Conservation (phyloP, 2,113 vertebrate genomes). For the Rafetus swinhoei region DNA sequence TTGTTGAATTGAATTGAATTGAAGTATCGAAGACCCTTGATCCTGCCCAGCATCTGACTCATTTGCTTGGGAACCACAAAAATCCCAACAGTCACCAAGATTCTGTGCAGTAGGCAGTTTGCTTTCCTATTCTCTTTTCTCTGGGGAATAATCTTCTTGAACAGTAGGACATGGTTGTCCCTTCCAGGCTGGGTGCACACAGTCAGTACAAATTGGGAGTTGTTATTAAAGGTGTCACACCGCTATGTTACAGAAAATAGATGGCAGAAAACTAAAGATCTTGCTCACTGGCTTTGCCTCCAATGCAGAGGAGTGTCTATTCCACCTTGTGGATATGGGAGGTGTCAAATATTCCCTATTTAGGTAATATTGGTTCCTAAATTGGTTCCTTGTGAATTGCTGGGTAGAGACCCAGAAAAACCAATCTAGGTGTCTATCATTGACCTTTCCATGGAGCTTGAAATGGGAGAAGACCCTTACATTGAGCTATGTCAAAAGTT, state of each 20-base stretch:
- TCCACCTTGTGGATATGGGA: background rate
- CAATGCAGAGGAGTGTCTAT: background rate
- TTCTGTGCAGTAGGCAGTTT: background rate
- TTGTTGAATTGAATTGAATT: too few relatives aligned
- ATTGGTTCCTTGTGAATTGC: background rate
- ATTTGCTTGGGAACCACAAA: too few relatives aligned
- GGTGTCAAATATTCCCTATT: background rate
- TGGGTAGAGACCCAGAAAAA: background rate
- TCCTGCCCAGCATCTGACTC: too few relatives aligned
- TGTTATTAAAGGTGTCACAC: background rate
- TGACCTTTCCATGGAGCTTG: background rate
- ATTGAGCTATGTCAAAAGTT: background rate
- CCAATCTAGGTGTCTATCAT: background rate
- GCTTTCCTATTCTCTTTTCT: background rate
- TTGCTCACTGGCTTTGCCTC: background rate
- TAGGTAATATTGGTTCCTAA: background rate
- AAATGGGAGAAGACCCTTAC: background rate
- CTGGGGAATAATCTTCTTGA: background rate
- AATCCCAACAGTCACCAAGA: background rate
- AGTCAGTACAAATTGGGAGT: background rate
- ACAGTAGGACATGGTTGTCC: background rate
- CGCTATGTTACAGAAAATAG: background rate
- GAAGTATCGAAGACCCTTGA: too few relatives aligned
- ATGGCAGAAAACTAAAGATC: background rate
- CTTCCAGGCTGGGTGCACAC: accelerated